phyloP scores from a whole-genome alignment of 1,140 invertebrate genomes.

The Lanistes nyassanus region DNA sequence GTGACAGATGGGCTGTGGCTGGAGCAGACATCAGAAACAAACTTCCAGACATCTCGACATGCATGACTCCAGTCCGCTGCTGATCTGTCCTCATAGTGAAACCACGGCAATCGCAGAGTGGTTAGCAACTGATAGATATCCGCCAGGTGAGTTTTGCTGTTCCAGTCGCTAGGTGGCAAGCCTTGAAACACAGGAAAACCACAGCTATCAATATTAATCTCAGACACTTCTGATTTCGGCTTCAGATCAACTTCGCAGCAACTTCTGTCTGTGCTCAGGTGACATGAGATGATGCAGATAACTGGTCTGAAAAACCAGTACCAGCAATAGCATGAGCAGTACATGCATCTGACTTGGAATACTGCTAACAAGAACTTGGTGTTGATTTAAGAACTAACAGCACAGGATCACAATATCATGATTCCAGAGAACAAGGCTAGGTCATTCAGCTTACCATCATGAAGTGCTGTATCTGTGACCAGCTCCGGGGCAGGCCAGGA shows the following conservation, averaged over 20 bases:
- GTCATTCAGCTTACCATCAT: constrained; percentile 4
- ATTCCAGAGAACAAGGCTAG: no score
- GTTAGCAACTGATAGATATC: constrained; percentile 37
- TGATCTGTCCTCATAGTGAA: constrained; percentile 38
- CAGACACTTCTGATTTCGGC: no score
- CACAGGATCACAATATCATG: no score
- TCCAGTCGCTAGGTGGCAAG: constrained; percentile 42
- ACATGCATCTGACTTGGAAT: no score
- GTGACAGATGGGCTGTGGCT: constrained; percentile 34
- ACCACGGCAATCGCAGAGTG: constrained; percentile 47
- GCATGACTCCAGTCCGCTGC: constrained; percentile 42
- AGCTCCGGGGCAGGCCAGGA: constrained; percentile 56
- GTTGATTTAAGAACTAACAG: background rate
- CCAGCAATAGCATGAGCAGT: no score
- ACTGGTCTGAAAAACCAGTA: no score
- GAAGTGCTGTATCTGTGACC: constrained; percentile 11
- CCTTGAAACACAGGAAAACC: background rate
- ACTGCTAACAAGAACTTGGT: no score
- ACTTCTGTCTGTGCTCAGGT: no score
- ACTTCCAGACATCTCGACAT: constrained; percentile 52
- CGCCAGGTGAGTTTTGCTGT: constrained; percentile 41
- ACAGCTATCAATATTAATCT: no score
- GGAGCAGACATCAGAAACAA: constrained; percentile 37
- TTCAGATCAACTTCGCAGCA: no score
- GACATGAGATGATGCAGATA: no score